Conservation (phyloP, 1,140 invertebrate species). For the Drosophila sulfurigaster region DNA sequence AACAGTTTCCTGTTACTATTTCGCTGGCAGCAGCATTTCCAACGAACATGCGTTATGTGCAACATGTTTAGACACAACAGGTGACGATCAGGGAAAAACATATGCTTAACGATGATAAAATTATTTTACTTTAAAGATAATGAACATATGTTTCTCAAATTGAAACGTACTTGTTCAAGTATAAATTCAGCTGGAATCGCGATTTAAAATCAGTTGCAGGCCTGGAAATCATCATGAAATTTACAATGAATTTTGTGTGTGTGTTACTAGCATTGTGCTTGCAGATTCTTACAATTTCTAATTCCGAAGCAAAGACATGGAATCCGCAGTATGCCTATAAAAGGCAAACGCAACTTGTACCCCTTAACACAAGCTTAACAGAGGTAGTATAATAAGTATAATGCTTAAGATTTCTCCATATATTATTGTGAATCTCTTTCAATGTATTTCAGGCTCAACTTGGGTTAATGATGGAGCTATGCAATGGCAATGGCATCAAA, state of each 20-base stretch:
- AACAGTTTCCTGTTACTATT: neutral
- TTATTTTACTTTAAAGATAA: no score
- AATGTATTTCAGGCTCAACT: neutral
- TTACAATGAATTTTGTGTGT: neutral
- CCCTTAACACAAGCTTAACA: neutral
- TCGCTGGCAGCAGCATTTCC: neutral
- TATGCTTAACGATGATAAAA: neutral
- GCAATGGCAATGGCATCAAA: neutral
- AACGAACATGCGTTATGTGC: neutral
- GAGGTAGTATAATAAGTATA: neutral
- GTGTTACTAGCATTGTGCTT: neutral
- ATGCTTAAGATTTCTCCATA: neutral
- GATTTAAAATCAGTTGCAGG: neutral
- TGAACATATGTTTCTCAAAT: conserved; percentile 4
- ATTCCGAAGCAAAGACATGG: neutral
- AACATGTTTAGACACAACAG: conserved; percentile 8
- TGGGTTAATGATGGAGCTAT: neutral
- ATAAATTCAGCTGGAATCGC: neutral
- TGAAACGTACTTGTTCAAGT: neutral
- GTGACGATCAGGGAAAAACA: conserved; percentile 2
- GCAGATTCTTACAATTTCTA: neutral
- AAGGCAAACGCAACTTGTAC: neutral
- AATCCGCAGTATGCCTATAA: neutral
- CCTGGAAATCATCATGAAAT: conserved; percentile 1
- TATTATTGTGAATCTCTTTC: neutral